Conservation (phyloP, 2,113 vertebrate genomes). For the Haemorhous mexicanus region DNA sequence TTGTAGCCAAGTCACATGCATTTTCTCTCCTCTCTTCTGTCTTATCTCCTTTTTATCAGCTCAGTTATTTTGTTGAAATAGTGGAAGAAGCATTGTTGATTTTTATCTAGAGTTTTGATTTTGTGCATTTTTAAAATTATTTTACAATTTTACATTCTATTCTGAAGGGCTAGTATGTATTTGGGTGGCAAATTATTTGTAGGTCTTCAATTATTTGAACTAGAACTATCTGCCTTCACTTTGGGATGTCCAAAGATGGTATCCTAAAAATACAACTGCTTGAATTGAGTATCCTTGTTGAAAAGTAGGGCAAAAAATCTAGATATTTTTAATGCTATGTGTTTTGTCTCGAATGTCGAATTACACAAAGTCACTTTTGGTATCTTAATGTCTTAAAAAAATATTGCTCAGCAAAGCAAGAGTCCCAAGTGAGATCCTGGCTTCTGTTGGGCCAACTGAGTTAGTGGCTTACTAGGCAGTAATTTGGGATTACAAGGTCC, state of each 20-base stretch:
- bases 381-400: background rate
- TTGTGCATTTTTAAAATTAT: background rate
- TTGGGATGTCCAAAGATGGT: background rate
- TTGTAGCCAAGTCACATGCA: background rate
- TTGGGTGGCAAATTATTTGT: background rate
- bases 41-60: background rate
- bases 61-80: background rate
- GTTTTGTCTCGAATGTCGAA: background rate
- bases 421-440: background rate
- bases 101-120: background rate
- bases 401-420: background rate
- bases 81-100: background rate
- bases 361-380: background rate
- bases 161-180: background rate
- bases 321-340: background rate
- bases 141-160: background rate
- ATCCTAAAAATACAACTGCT: background rate
- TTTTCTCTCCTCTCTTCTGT: background rate
- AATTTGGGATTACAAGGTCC: background rate
- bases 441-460: background rate
- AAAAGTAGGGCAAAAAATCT: background rate
- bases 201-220: background rate
- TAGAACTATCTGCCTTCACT: background rate
- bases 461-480: background rate
- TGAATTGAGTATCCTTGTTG: background rate